Base-by-base conservation (phyloP, 2,113 vertebrate species). In the Zapornia atra region DNA sequence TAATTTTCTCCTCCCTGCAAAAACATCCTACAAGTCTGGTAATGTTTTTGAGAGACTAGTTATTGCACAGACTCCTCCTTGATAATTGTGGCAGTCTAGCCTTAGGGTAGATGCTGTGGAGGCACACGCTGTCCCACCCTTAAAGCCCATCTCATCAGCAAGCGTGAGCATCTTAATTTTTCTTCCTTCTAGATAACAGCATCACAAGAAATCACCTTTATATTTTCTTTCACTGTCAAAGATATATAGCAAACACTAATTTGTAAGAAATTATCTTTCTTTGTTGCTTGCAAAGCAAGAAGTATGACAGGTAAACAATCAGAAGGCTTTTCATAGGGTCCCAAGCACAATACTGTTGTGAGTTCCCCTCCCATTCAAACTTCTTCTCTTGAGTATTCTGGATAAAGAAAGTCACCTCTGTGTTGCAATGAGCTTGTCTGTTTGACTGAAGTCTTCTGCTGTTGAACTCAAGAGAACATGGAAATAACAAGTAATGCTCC, bases 31-130 rank as follows among this genome's bases (percentile, higher is more conserved):
- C 6, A 69, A 77, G 7, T 10, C 48, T 79, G 34, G 69, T 78
- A 53, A 60, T 13, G 6, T 2, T 42, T 82, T 71, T 21, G 10
- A 1, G 1, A 68, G 6, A 28, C 3, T n/a, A 13, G 3, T 51
- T 71, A 42, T 29, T 84, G 5, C 2, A 7, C 17, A 26, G 21
- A 14, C 4, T 82, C 14, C 3, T 56, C 8, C 40, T 82, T 12
- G 54, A 28, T 22, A 84, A 36, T 13, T 57, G 9, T 61, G 14
- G 2, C 3, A 28, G 19, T 21, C 16, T 79, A 68, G 50, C 57
- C 3, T 22, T 25, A 51, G 34, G 3, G 34, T 22, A 4, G 10
- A 19, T 44, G 26, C 28, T 60, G 9, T 61, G 53, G 16, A 75
- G 12, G 20, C 34, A 4, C 12, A 75, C 9, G 8, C 22, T 36